Conservation (phyloP, 1,140 invertebrate genomes). For the Sitophilus oryzae region DNA sequence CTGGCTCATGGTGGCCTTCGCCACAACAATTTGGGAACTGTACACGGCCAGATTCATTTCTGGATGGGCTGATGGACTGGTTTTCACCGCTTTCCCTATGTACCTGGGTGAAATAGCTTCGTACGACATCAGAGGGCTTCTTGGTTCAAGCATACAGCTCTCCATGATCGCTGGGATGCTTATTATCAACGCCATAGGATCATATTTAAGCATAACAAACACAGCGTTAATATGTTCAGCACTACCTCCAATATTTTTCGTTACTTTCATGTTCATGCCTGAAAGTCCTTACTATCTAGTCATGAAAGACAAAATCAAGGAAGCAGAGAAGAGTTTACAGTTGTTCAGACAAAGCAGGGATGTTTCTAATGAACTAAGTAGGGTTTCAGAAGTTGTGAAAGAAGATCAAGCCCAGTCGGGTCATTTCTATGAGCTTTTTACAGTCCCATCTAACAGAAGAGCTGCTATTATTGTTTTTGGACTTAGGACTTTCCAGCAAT, state of each 20-base stretch:
- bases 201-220: slow-evolving; percentile 52
- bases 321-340: slow-evolving; percentile 56
- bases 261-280: slow-evolving; percentile 63
- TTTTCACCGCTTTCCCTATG: slow-evolving; percentile 58
- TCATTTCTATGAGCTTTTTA: slow-evolving; percentile 15
- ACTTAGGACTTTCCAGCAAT: slow-evolving; percentile 67
- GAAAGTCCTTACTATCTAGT: slow-evolving; percentile 72
- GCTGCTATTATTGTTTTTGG: slow-evolving; percentile 58
- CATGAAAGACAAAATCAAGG: slow-evolving; percentile 50
- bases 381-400: slow-evolving; percentile 48
- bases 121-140: slow-evolving; percentile 56
- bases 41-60: slow-evolving; percentile 50
- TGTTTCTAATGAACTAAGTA: slow-evolving; percentile 55
- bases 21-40: slow-evolving; percentile 47
- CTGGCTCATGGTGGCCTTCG: slow-evolving; percentile 59
- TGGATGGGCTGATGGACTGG: slow-evolving; percentile 61
- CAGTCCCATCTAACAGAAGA: slow-evolving; percentile 49
- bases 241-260: slow-evolving; percentile 54
- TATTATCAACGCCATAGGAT: slow-evolving; percentile 60
- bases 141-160: slow-evolving; percentile 28
- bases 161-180: slow-evolving; percentile 56
- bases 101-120: slow-evolving; percentile 64
- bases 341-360: slow-evolving; percentile 55
- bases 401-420: slow-evolving; percentile 14
- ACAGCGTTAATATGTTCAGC: slow-evolving; percentile 54